Percentiles rank a stretch among this genome's conserved stretches.
phyloP scores from a whole-genome alignment of 2,113 vertebrate genomes.

The Phaethornis superciliosus region DNA sequence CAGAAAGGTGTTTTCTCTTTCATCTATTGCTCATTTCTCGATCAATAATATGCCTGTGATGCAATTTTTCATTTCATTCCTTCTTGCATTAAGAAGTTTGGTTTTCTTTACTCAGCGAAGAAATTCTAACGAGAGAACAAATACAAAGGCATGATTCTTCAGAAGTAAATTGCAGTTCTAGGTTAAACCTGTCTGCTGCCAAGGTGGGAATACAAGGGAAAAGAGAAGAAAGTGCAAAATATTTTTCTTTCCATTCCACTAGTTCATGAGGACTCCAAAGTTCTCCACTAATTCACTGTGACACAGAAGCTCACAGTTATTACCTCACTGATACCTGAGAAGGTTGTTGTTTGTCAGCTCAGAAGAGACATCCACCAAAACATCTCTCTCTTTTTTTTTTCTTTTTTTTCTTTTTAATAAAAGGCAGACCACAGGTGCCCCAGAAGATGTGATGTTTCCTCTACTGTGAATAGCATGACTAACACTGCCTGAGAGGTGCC shows the following conservation, averaged over 20 bases:
- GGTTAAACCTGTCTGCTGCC: not conserved
- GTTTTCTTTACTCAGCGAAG: not conserved
- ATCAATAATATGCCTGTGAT: not conserved
- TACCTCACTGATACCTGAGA: not conserved
- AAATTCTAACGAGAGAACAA: not conserved
- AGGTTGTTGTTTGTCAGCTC: not conserved
- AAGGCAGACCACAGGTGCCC: not conserved
- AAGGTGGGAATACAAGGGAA: not conserved
- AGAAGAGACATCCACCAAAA: not conserved
- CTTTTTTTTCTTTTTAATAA: too few relatives aligned
- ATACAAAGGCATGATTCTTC: not conserved
- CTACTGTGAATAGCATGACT: fast-evolving
- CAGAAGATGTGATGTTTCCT: not conserved
- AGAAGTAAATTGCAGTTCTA: not conserved
- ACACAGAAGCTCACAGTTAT: not conserved
- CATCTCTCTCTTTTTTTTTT: not conserved
- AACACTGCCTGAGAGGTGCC: not conserved
- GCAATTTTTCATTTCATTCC: not conserved
- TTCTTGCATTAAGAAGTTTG: conserved; percentile 7
- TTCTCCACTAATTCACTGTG: not conserved
- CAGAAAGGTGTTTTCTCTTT: not conserved
- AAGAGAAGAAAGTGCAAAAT: not conserved
- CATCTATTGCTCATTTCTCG: not conserved
- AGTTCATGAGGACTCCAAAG: not conserved
- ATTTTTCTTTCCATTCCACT: not conserved